phyloP scores from a whole-genome alignment of 2,888 invertebrate genomes.

The Parnassius smintheus region DNA sequence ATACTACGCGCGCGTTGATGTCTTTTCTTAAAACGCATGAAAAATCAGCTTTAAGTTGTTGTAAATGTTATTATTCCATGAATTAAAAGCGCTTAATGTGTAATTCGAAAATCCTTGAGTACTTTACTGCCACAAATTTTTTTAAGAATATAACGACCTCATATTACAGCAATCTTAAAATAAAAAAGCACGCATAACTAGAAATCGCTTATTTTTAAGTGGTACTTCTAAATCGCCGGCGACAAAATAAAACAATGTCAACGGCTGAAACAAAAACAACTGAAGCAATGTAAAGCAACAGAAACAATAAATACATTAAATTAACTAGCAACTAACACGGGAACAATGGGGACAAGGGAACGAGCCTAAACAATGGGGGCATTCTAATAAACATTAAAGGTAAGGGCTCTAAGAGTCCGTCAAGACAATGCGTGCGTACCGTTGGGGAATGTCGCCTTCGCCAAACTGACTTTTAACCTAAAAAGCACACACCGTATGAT shows the following conservation, averaged over 20 bases:
- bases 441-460: slow-evolving; percentile 48
- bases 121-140: slow-evolving; percentile 7
- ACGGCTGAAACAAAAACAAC: slow-evolving; percentile 35
- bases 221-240: slow-evolving; percentile 12
- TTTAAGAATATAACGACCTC: slow-evolving; percentile 14
- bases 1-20: slow-evolving; percentile 40
- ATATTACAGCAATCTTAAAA: not conserved
- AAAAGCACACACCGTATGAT: slow-evolving; percentile 27
- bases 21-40: slow-evolving; percentile 38
- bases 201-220: slow-evolving; percentile 3
- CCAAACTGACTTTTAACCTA: slow-evolving; percentile 38
- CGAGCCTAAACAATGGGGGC: slow-evolving; percentile 55
- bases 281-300: slow-evolving; percentile 40
- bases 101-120: no score
- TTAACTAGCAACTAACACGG: slow-evolving; percentile 40
- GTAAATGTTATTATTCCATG: no score
- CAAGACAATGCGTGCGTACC: slow-evolving; percentile 48
- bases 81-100: no score
- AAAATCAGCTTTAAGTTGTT: not conserved
- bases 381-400: slow-evolving; percentile 61
- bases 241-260: slow-evolving; percentile 24
- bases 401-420: slow-evolving; percentile 51
- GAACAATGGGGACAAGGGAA: slow-evolving; percentile 48
- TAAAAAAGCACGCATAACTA: slow-evolving; percentile 17
- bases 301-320: slow-evolving; percentile 49